Base-by-base conservation (phyloP, 2,888 invertebrate genomes). In the Drosophila anceps region DNA sequence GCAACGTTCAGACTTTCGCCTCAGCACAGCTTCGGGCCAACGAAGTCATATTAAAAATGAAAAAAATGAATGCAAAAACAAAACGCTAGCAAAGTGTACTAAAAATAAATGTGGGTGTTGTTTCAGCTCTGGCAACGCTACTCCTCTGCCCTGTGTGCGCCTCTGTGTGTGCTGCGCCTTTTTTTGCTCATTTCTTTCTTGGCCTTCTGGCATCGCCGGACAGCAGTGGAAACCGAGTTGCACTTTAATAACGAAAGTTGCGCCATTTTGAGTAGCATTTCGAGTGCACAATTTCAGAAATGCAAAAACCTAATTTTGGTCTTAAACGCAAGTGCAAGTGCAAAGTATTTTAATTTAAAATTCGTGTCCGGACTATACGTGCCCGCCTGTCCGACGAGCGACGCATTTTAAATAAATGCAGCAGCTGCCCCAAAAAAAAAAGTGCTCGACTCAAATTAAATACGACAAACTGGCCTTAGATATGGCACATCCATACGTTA, bases 211-310 rank as follows among this genome's bases (percentile, higher is more conserved):
- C 69, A 58, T 43, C 43, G 74, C 70, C 67, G 65, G 69, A 62
- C 79, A 64, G 68, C 73, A 51, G 35, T 57, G 29, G 58, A 69
- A 71, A 46, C 67, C 71, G 72, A 76, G 62, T 70, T 81, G 81
- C 84, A 81, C 84, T 85, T 87, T 87, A 87, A 85, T 87, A 85
- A 85, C 82, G 87, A 85, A 85, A 85, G 87, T 85, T 85, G 62
- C 54, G 72, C 81, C 69, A 74, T 61, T 83, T 79, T 60, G 53
- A 61, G 59, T 61, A 55, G 57, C 59, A 72, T 73, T 73, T 73
- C 41, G 65, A 48, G 46, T 46, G 65, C 64, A 67, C 71, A 76
- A 76, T 75, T 74, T 79, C 50, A 62, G 55, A 73, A 80, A 78
- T 76, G 85, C 76, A 75, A 70, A 84, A 84, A 82, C 76, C 81